Evolutionary conservation across 1,140 invertebrate genomes (phyloP), one percentile per base, ranked within the genome.

Genomic region (Heliconius nattereri): DNA sequence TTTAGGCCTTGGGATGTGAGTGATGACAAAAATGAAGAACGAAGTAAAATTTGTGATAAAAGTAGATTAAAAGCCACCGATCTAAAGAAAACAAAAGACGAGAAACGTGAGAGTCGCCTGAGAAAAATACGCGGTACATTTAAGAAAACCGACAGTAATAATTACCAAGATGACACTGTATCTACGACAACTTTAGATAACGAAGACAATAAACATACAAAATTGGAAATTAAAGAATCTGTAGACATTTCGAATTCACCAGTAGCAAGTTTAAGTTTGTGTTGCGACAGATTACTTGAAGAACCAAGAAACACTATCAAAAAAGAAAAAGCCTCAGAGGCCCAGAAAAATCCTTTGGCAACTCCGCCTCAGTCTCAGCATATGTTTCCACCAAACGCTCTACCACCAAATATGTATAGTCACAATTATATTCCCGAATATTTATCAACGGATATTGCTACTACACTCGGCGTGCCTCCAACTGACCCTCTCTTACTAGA

Each of bases 101-200:
- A 85, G 37, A 92, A 92, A 81, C 88, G 91, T 73, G 91, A 92
- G 84, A 94, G 84, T 79, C 89, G 94, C 1, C 79, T 95, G 26
- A 84, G 94, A 71, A 95, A 94, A 89, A 94, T 95, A 71, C 89
- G 93, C 20, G 93, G 91, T 8, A 88, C 84, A 26, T 92, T 89
- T 70, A 94, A 90, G 77, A 92, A 87, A 76, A 82, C 72, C 29
- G 86, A 90, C 35, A 70, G 52, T 40, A 89, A 90, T 83, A 75
- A 90, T 70, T 86, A 94, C 45, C 95, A 95, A 91, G 95, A 95
- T 79, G 91, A 91, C 7, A 95, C 95, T 7, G 92, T 95, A 5
- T 95, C 95, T 0, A 95, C 95, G 0, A 95, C 95, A 1, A 95
- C 95, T 5, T 78, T 79, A 11, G 95, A 95, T 40, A 84, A 87